A percentile compares a stretch with the other conserved stretches of the same genome.
Evolutionary conservation across 2,797 vertebrate species (phyloP).

Genomic region (Potorous gilbertii): DNA sequence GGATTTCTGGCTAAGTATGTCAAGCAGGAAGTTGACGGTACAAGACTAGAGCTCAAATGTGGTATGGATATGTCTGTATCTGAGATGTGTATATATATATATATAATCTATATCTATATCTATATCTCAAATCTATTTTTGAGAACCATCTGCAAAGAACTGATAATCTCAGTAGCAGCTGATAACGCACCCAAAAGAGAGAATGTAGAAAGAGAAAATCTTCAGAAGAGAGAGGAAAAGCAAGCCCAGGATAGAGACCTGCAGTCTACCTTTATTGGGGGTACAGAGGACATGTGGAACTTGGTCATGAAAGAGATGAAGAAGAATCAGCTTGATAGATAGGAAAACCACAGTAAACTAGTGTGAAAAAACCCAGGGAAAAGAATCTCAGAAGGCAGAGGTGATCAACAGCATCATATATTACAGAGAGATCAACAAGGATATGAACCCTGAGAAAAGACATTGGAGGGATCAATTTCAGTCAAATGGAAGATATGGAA

Average conservation of each 20-base stretch:
- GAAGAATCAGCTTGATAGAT: background rate
- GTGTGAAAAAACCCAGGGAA: background rate
- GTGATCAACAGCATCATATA: background rate
- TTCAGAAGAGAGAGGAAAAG: background rate
- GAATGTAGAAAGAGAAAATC: background rate
- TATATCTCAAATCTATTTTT: no score
- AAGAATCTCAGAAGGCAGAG: background rate
- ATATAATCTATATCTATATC: no score
- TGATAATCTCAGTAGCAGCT: background rate
- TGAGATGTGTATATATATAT: no score
- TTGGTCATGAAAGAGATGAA: background rate
- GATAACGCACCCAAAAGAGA: background rate
- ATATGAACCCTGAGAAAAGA: background rate
- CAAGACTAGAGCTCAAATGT: background rate
- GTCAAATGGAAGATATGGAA: background rate
- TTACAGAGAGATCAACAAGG: background rate
- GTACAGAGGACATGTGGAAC: background rate
- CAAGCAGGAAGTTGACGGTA: background rate
- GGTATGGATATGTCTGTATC: background rate
- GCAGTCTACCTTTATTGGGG: background rate
- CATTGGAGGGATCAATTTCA: background rate
- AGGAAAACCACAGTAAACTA: background rate
- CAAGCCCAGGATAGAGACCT: background rate
- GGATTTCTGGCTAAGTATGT: background rate
- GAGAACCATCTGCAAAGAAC: background rate